Evolutionary conservation across 2,888 invertebrate species (phyloP), one percentile per base, ranked within the genome.

Genomic region (Theodoxus fluviatilis): DNA sequence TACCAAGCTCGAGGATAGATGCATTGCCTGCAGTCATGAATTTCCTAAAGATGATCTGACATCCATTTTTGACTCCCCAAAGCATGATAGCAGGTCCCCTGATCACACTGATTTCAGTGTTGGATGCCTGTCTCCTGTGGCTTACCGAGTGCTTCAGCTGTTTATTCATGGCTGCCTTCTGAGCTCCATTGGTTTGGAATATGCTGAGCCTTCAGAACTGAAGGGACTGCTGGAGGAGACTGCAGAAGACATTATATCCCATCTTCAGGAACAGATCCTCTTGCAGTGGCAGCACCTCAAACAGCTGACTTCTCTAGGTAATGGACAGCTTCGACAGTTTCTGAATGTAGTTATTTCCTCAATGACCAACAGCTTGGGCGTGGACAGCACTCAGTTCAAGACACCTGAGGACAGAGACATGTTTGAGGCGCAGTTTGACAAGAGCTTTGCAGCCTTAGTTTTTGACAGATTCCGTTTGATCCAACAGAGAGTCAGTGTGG

Each of bases 321-420:
- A 43, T 52, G 69, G 65, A 9, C 66, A 73, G 12, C 31, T 69
- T 3, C 64, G 68, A 49, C 43, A 38, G 3, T 47, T 73, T 18
- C 43, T 71, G 35, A 55, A 70, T 38, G 33, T 61, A n/a, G n/a
- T 66, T 1, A 49, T 73, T n/a, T 22, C 37, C 25, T 47, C 64
- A 28, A 28, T 35, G 31, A 12, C n/a, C 9, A 28, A 37, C 6
- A 57, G 37, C 7, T 25, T 52, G 7, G 31, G n/a, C 4, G 25
- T 25, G 1, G n/a, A n/a, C 31, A 55, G 25, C 22, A 25, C 57
- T 52, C 35, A 55, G 7, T 67, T 37, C 57, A 28, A 2, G 15
- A 55, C n/a, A 12, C 15, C n/a, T n/a, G 37, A 67, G 28, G 55
- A 67, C n/a, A n/a, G 38, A 67, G 57, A 37, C 22, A 28, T 25